Evolutionary conservation across 2,797 vertebrate genomes (phyloP), one percentile per base, ranked within the genome.

Genomic region (Crax fasciolata): DNA sequence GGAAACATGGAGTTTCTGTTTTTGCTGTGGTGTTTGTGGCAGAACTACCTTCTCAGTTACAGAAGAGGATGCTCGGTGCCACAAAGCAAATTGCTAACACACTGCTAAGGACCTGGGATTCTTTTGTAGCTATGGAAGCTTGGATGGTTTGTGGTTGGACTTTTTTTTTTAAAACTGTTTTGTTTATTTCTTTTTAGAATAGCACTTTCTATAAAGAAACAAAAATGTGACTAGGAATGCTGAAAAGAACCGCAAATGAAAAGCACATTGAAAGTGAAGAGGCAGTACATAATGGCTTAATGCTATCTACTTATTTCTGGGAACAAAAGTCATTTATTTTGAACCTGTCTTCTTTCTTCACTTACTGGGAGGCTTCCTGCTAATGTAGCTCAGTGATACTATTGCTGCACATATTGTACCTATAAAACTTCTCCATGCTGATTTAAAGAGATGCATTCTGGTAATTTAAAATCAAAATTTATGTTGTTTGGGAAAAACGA

Each of bases 391-490:
- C 81, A 72, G 73, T 85, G 68, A 54, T 79, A 49, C 77, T 84
- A 72, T 91, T 83, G 80, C 94, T 86, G 58, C 59, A 87, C 67
- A 79, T 93, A 86, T 68, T 94, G 49, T 87, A 75, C 52, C 94
- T 83, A 68, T 94, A 90, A 95, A 96, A 86, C 32, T 89, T 86
- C 30, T 75, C 32, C 2, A 19, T 55, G 54, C 59, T 84, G 67
- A 82, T 94, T 87, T 94, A 91, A 54, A 79, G 52, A 96, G 57
- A 76, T 18, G 20, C 0, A 2, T 52, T 95, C 74, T 75, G 68
- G 70, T 95, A 74, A 83, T 92, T 96, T 94, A 78, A 67, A 78
- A 70, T 70, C 68, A 92, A 92, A 96, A 94, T 91, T 88, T 88
- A 93, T 84, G 61, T 63, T 78, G 1, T 0, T 39, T 91, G 57